Conservation (phyloP, 2,888 invertebrate genomes). For the Agrilus biguttatus region DNA sequence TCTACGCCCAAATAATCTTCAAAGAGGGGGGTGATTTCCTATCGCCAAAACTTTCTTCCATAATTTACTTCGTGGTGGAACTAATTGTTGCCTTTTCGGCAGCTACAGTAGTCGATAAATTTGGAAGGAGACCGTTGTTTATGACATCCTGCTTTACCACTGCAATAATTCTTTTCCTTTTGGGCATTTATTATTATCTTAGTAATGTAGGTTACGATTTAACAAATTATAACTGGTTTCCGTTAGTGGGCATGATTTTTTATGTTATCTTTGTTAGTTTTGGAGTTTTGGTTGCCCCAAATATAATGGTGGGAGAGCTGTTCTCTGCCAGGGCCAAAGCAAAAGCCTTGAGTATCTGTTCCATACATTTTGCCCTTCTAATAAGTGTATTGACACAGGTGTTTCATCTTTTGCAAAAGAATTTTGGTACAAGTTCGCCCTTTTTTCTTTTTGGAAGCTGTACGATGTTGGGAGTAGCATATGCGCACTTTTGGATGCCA, state of each 20-base stretch:
- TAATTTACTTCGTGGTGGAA: conserved; percentile 15
- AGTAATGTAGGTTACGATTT: conserved; percentile 10
- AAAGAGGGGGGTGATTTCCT: conserved; percentile 21
- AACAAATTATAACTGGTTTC: conserved; percentile 12
- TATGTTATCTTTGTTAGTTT: conserved; percentile 13
- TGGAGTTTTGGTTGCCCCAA: conserved; percentile 15
- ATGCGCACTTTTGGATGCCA: conserved; percentile 18
- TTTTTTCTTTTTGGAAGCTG: conserved; percentile 17
- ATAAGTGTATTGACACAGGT: conserved; percentile 19
- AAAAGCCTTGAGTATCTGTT: conserved; percentile 18
- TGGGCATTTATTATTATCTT: conserved; percentile 18
- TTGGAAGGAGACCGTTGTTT: conserved; percentile 18
- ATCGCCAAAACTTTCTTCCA: conserved; percentile 18
- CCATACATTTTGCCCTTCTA: conserved; percentile 17
- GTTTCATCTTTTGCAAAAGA: conserved; percentile 19
- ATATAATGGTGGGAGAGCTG: conserved; percentile 16
- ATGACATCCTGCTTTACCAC: conserved; percentile 16
- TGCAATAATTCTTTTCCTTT: conserved; percentile 12
- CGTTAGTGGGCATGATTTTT: conserved; percentile 13
- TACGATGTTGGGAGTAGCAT: conserved; percentile 16
- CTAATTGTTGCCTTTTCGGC: conserved; percentile 10
- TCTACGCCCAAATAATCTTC: conserved; percentile 23
- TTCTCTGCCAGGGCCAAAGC: conserved; percentile 21
- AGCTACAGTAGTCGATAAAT: conserved; percentile 14
- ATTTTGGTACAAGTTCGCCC: conserved; percentile 18